A percentile compares a stretch with the other conserved stretches of the same genome.
phyloP scores from a whole-genome alignment of 2,888 invertebrate species.

The Agrochola lychnidis region DNA sequence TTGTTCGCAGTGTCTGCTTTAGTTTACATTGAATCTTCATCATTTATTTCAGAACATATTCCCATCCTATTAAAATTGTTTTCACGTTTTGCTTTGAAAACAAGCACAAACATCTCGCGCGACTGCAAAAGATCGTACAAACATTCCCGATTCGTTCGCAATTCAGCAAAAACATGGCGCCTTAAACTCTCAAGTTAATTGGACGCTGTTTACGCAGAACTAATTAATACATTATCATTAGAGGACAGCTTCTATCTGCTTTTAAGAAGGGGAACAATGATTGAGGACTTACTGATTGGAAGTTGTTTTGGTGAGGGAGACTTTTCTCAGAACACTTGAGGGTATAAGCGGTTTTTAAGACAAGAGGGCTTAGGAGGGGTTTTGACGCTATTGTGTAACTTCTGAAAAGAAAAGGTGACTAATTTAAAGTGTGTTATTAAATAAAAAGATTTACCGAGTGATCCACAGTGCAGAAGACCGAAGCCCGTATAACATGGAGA shows the following conservation, averaged over 20 bases:
- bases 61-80: not conserved
- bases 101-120: slow-evolving; percentile 24
- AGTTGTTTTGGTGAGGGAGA: slow-evolving; percentile 14
- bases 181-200: slow-evolving; percentile 76
- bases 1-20: too few species aligned
- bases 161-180: slow-evolving; percentile 66
- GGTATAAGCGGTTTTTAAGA: slow-evolving; percentile 3
- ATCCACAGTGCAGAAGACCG: too few species aligned
- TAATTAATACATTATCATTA: slow-evolving; percentile 80
- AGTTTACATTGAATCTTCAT: too few species aligned
- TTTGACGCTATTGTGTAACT: not conserved
- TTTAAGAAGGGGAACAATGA: slow-evolving; percentile 29
- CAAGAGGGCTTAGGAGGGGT: not conserved
- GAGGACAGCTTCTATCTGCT: slow-evolving; percentile 47
- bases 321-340: slow-evolving; percentile 1
- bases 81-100: not conserved
- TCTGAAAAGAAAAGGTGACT: not conserved
- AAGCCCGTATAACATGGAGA: too few species aligned
- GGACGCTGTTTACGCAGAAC: slow-evolving; percentile 73
- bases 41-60: not conserved
- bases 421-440: too few species aligned
- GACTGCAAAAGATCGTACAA: slow-evolving; percentile 42
- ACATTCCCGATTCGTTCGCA: slow-evolving; percentile 29
- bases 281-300: slow-evolving; percentile 21
- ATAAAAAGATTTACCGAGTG: too few species aligned